Evolutionary conservation across 2,113 vertebrate species (phyloP).

Genomic region (Cavia porcellus): DNA sequence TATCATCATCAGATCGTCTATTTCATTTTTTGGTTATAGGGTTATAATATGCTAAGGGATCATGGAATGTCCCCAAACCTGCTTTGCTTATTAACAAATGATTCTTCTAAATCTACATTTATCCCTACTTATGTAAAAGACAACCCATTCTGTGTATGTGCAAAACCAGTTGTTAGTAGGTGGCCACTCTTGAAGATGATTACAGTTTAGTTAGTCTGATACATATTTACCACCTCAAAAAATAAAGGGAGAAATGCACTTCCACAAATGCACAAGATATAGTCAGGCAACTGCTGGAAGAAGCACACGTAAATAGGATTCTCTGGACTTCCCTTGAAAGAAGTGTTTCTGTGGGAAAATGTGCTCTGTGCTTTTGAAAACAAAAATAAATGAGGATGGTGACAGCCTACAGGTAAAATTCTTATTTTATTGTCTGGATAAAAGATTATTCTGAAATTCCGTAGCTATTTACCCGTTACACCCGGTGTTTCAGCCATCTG

Average conservation of each 20-base stretch:
- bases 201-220: not conserved
- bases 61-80: not conserved
- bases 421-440: not conserved
- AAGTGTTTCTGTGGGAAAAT: constrained; percentile 21
- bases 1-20: not conserved
- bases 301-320: constrained; percentile 30
- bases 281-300: constrained; percentile 9
- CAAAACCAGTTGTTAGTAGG: rapidly evolving
- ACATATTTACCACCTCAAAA: not conserved
- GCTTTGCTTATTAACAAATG: not conserved
- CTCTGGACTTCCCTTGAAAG: not conserved
- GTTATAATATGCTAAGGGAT: not conserved
- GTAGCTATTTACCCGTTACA: not conserved
- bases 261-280: not conserved
- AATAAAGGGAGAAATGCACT: not conserved
- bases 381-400: constrained; percentile 40
- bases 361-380: constrained; percentile 22
- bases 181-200: not conserved
- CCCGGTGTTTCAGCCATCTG: not conserved
- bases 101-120: not conserved
- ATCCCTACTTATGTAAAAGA: not conserved
- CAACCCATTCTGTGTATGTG: not conserved
- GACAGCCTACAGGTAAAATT: constrained; percentile 5
- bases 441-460: constrained; percentile 15
- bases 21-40: constrained; percentile 15